Conservation (phyloP, 2,797 vertebrate species). For the Epinephelus malabaricus region DNA sequence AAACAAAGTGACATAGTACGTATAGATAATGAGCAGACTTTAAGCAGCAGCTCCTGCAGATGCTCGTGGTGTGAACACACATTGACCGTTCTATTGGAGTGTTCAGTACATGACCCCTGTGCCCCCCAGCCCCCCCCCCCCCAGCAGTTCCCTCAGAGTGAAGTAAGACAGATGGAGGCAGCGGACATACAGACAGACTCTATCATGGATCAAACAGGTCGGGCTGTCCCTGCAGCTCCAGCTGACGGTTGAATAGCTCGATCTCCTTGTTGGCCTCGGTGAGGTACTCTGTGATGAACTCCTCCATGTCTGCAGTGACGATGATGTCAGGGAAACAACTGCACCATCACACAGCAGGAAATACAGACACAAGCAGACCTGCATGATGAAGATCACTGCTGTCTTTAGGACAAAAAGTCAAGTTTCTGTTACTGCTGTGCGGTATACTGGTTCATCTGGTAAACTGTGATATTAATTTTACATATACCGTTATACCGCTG, state of each 20-base stretch:
- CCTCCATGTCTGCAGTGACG: constrained; percentile 91
- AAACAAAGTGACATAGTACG: constrained; percentile 42
- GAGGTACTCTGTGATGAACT: constrained; percentile 94
- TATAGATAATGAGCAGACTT: constrained; percentile 24
- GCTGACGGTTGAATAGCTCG: constrained; percentile 92
- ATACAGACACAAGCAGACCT: constrained; percentile 1
- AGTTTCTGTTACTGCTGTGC: no score
- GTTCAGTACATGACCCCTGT: constrained; percentile 28
- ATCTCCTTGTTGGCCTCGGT: constrained; percentile 94
- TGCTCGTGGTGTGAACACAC: constrained; percentile 44
- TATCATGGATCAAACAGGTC: constrained; percentile 92
- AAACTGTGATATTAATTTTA: no score
- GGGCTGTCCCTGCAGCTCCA: constrained; percentile 91
- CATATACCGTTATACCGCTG: no score
- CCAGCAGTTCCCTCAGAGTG: constrained; percentile 34
- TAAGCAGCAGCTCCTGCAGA: constrained; percentile 25
- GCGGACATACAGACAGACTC: constrained; percentile 50
- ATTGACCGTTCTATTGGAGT: constrained; percentile 50
- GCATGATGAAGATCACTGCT: background rate
- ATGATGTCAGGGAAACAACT: constrained; percentile 83
- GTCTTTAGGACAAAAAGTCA: background rate
- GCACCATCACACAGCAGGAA: background rate
- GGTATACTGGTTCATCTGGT: no score
- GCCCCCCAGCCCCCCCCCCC: constrained; percentile 35
- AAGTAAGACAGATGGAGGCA: constrained; percentile 53